phyloP scores from a whole-genome alignment of 2,113 vertebrate genomes.

The Ceyx margarethae region DNA sequence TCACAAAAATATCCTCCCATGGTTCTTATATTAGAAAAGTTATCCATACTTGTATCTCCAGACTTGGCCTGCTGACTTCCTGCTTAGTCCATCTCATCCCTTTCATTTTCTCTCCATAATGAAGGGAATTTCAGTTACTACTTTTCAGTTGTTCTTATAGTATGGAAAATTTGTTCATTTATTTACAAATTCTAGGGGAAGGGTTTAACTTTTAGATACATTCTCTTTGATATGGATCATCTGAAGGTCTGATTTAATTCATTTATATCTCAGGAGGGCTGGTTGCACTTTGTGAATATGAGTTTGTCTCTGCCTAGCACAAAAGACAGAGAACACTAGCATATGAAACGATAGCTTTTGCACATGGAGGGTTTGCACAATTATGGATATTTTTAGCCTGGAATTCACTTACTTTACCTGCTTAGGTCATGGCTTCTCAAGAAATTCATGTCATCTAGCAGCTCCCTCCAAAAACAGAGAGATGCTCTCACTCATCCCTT shows the following conservation, averaged over 20 bases:
- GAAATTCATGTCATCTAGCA: not conserved
- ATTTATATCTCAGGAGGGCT: not conserved
- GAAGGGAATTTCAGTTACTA: not conserved
- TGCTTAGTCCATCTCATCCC: not conserved
- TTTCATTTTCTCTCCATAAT: not conserved
- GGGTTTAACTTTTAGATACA: not conserved
- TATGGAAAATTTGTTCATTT: not conserved
- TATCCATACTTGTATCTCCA: not conserved
- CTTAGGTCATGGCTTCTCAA: not conserved
- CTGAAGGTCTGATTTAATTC: not conserved
- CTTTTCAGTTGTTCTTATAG: not conserved
- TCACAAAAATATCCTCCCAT: not conserved
- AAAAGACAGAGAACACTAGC: not conserved
- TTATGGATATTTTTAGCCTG: not conserved
- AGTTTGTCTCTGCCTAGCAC: not conserved
- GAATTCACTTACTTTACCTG: not conserved
- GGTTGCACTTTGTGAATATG: not conserved
- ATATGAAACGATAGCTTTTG: not conserved
- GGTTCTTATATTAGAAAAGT: not conserved
- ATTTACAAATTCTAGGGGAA: not conserved
- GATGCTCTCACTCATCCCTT: not conserved
- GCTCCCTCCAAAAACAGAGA: accelerated
- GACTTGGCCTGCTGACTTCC: not conserved
- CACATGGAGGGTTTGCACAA: accelerated
- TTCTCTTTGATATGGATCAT: not conserved